Conservation (phyloP, 1,140 invertebrate genomes). For the Ceratoteleas bidentatus region DNA sequence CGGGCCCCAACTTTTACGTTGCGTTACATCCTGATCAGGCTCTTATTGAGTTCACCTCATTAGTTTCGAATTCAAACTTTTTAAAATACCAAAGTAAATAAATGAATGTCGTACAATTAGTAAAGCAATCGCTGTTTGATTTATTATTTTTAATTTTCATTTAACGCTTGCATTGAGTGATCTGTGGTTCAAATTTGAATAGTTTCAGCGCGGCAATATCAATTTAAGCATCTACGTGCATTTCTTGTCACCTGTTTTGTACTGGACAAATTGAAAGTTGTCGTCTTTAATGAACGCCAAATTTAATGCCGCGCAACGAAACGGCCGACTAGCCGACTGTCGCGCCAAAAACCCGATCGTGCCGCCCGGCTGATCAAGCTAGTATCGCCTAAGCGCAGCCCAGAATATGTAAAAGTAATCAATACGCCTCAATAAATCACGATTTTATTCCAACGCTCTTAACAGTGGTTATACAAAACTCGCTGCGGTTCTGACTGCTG, state of each 20-base stretch:
- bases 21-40: no score
- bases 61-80: no score
- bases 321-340: slow-evolving; percentile 8
- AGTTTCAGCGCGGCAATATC: neutral
- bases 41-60: no score
- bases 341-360: slow-evolving; percentile 56
- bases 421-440: slow-evolving; percentile 65
- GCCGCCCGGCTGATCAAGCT: slow-evolving; percentile 17
- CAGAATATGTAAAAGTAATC: slow-evolving; percentile 57
- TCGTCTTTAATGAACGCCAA: slow-evolving; percentile 30
- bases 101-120: no score
- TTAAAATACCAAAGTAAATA: no score
- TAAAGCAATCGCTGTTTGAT: no score
- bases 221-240: slow-evolving; percentile 2
- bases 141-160: no score
- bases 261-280: slow-evolving; percentile 16
- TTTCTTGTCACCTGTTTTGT: neutral
- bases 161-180: no score
- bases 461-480: slow-evolving; percentile 34
- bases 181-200: no score
- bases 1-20: no score
- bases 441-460: slow-evolving; percentile 52
- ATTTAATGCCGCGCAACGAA: neutral
- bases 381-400: slow-evolving; percentile 14
- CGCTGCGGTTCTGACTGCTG: slow-evolving; percentile 26